Evolutionary conservation across 1,140 invertebrate genomes (phyloP).

Genomic region (Eupristina koningsbergeri): DNA sequence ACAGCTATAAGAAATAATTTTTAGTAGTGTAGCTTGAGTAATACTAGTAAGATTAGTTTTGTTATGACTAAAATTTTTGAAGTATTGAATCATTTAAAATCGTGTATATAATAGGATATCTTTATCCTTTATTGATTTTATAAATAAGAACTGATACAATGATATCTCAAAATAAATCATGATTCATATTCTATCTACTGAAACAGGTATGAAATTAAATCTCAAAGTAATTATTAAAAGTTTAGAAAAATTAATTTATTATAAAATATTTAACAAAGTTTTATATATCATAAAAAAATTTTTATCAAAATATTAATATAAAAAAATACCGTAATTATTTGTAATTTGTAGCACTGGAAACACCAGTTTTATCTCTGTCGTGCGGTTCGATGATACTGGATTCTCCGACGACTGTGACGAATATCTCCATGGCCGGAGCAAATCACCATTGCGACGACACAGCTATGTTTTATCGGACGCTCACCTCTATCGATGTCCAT

Average conservation of each 20-base stretch:
- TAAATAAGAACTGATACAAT: neutral
- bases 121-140: no score
- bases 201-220: conserved; percentile 22
- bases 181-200: no score
- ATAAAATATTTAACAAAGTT: neutral
- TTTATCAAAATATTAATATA: neutral
- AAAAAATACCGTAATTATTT: neutral
- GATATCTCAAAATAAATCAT: conserved; percentile 22
- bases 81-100: no score
- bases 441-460: conserved; percentile 74
- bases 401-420: conserved; percentile 75
- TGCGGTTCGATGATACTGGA: conserved; percentile 78
- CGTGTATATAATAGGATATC: no score
- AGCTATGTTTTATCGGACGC: conserved; percentile 74
- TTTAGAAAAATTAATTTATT: neutral
- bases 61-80: no score
- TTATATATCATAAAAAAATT: neutral
- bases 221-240: neutral
- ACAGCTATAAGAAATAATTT: conserved; percentile 59
- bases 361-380: conserved; percentile 75
- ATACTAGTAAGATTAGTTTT: conserved; percentile 62
- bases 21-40: conserved; percentile 64
- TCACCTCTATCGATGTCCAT: conserved; percentile 74
- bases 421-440: conserved; percentile 72
- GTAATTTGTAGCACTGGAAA: conserved; percentile 67